Percentiles rank a stretch among this genome's conserved stretches.
phyloP scores from a whole-genome alignment of 2,797 vertebrate species.

The Gallinago solitaria region DNA sequence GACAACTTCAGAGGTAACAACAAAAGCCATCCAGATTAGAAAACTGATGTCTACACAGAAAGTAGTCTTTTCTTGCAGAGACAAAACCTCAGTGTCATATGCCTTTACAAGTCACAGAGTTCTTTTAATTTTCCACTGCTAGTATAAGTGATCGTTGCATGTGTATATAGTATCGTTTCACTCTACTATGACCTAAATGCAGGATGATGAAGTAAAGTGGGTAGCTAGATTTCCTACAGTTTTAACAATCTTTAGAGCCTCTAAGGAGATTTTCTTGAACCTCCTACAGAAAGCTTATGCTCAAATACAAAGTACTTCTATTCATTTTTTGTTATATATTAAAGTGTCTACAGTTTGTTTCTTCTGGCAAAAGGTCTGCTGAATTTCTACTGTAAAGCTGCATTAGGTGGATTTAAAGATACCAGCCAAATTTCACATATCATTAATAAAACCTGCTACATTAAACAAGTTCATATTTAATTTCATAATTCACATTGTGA shows the following conservation, averaged over 20 bases:
- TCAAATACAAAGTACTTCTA: not conserved
- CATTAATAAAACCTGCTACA: not conserved
- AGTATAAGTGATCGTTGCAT: not conserved
- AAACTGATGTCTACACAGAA: not conserved
- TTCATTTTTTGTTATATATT: not conserved
- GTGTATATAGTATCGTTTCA: not conserved
- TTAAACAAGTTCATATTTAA: constrained; percentile 2
- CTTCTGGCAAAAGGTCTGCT: not conserved
- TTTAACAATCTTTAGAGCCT: not conserved
- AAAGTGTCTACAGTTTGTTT: not conserved
- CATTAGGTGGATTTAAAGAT: not conserved
- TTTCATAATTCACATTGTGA: not conserved
- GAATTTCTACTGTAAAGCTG: not conserved
- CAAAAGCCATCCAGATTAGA: not conserved
- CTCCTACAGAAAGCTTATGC: not conserved
- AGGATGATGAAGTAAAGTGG: not conserved
- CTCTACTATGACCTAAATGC: not conserved
- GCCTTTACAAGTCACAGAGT: not conserved
- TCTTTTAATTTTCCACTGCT: not conserved
- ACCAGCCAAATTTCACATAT: not conserved
- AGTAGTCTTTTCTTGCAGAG: not conserved
- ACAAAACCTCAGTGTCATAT: not conserved
- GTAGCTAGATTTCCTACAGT: not conserved
- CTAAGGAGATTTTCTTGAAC: not conserved
- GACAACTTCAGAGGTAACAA: not conserved